Evolutionary conservation across 2,797 vertebrate genomes (phyloP), one percentile per base, ranked within the genome.

Genomic region (Acestrorhynchus altus): DNA sequence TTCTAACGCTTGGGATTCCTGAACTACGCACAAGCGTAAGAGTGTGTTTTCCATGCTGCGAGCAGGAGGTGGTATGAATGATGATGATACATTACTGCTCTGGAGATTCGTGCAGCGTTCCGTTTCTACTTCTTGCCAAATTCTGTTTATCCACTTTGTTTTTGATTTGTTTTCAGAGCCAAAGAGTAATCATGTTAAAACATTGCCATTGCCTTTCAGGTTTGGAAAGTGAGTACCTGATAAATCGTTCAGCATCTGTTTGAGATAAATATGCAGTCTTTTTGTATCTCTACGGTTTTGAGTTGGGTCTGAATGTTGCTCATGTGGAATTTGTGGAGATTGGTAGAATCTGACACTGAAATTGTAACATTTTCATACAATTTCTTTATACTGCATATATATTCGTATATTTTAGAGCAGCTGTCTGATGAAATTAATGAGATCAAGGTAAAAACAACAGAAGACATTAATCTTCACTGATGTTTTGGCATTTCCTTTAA

Each of bases 161-260:
- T 54, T 51, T 56, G 86, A 81, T 86, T 88, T 88, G 80, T 81
- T 87, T 85, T 75, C 65, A 76, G 85, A 91, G 88, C 89, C 89
- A 92, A 90, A 92, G 87, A 89, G 74, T 49, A 59, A 73, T 84
- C 84, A 75, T 81, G 56, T 84, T 85, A 81, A 63, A 77, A 24
- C 15, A 67, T 81, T 83, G 71, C 80, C 81, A n/a, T 82, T 82
- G 84, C 81, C 87, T 87, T 87, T 86, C 61, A 40, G 70, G 60
- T 72, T 63, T 79, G 79, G 22, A 73, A n/a, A 69, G 46, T 10
- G 10, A 59, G 31, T 35, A 47, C 26, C 74, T 67, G 67, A 63
- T 76, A n/a, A 52, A 74, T 40, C 31, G 80, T 67, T 56, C 64
- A 47, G 71, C 18, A 66, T 24, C 4, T 56, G 60, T 76, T 57